Conservation (phyloP, 1,140 invertebrate genomes). For the Panagrolaimus sp. region DNA sequence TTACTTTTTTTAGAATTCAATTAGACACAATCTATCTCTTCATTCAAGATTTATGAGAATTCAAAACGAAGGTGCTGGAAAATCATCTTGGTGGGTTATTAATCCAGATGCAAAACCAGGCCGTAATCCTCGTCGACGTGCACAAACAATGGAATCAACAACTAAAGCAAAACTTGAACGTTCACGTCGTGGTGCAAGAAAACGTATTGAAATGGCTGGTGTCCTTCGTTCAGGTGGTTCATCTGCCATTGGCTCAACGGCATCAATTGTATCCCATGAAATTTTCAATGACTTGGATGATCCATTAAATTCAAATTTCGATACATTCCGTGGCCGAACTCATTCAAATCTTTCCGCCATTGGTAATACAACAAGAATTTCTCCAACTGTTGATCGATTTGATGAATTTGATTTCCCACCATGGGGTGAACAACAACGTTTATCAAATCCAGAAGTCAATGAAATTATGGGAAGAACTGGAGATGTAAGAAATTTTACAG, state of each 20-base stretch:
- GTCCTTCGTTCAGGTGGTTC: conserved; percentile 5
- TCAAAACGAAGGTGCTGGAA: conserved; percentile 98
- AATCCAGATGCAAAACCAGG: conserved; percentile 78
- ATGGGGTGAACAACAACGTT: neutral
- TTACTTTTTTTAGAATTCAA: conserved; percentile 83
- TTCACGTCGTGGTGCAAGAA: conserved; percentile 52
- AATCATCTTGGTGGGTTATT: conserved; percentile 99
- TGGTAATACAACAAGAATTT: conserved; percentile 33
- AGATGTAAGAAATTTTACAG: neutral
- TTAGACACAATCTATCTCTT: conserved; percentile 94
- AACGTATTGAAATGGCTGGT: conserved; percentile 43
- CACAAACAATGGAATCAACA: conserved; percentile 48
- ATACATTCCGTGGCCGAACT: conserved; percentile 41
- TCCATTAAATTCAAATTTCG: conserved; percentile 28
- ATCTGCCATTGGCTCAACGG: conserved; percentile 35
- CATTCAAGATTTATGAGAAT: conserved; percentile 99
- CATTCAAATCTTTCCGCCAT: conserved; percentile 48
- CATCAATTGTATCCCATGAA: conserved; percentile 37
- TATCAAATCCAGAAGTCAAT: neutral
- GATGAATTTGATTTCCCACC: conserved; percentile 55
- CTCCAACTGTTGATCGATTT: conserved; percentile 36
- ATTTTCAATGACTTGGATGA: conserved; percentile 30
- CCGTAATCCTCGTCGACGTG: conserved; percentile 52
- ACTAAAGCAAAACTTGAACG: conserved; percentile 47
- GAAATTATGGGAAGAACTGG: conserved; percentile 2